Conservation (phyloP, 2,113 vertebrate genomes). For the Bostrychus sinensis region DNA sequence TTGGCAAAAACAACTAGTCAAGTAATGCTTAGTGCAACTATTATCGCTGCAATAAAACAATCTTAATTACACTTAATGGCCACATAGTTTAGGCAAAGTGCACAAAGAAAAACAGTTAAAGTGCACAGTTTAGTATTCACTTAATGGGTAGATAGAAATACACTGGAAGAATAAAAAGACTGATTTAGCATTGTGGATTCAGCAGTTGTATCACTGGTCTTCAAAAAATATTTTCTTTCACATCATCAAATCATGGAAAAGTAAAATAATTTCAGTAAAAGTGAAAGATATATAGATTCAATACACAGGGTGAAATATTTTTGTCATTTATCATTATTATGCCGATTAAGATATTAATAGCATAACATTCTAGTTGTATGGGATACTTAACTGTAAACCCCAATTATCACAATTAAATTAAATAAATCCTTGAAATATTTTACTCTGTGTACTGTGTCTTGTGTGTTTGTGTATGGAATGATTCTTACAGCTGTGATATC, state of each 20-base stretch:
- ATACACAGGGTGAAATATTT: not conserved
- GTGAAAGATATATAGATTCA: not conserved
- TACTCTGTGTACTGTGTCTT: too few species aligned
- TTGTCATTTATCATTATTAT: too few species aligned
- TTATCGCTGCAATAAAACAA: constrained; percentile 7
- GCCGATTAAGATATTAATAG: too few species aligned
- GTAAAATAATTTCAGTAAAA: not conserved
- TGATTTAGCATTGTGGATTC: not conserved
- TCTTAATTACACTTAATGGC: constrained; percentile 22
- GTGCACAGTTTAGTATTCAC: not conserved
- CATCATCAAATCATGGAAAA: constrained; percentile 7
- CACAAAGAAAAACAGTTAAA: not conserved
- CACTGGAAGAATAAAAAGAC: not conserved
- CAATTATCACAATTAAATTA: too few species aligned
- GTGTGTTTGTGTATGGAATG: constrained; percentile 7
- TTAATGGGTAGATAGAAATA: constrained; percentile 1
- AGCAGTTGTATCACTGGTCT: not conserved
- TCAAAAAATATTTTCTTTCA: constrained; percentile 4
- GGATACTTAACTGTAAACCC: too few species aligned
- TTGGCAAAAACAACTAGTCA: constrained; percentile 61
- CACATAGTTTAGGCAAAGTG: constrained; percentile 55
- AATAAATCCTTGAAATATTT: too few species aligned
- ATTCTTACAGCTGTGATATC: not conserved
- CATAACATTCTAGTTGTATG: too few species aligned
- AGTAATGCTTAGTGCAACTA: constrained; percentile 42